phyloP scores from a whole-genome alignment of 2,113 vertebrate genomes.

The Rhea americana region DNA sequence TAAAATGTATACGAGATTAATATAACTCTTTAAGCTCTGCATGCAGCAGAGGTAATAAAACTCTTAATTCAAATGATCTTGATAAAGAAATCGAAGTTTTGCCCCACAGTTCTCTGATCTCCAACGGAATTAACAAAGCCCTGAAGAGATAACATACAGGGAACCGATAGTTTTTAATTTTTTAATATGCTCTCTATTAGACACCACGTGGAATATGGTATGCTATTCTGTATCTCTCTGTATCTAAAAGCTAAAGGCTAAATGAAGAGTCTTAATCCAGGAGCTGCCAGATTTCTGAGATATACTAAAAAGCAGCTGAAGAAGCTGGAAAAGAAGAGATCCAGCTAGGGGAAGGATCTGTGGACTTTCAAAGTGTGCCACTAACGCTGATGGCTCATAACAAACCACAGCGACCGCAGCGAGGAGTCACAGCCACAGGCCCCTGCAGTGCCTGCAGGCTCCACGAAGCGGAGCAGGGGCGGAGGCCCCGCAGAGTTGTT shows the following conservation, averaged over 20 bases:
- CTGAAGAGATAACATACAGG: neutral
- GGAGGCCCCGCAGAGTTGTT: accelerated
- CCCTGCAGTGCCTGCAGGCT: neutral
- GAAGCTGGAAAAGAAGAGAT: neutral
- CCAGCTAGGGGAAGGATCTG: neutral
- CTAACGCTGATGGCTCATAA: accelerated
- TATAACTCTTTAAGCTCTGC: constrained; percentile 16
- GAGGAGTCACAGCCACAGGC: accelerated
- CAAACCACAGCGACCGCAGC: neutral
- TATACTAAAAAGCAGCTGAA: neutral
- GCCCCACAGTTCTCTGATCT: neutral
- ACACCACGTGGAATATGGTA: neutral
- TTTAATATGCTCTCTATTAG: neutral
- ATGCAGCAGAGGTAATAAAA: neutral
- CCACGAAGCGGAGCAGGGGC: neutral
- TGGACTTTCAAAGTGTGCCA: accelerated
- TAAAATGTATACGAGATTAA: neutral
- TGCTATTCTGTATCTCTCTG: no score
- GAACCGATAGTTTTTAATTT: neutral
- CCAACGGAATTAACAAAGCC: accelerated
- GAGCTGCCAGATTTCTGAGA: neutral
- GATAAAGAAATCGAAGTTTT: neutral
- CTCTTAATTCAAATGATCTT: neutral
- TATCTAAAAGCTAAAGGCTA: neutral
- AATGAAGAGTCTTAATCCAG: no score